These are phyloP conservation scores for Anadara kagoshimensis DNA, from an alignment of 1,140 invertebrate genomes.

Conservation along the genomic window DNA sequence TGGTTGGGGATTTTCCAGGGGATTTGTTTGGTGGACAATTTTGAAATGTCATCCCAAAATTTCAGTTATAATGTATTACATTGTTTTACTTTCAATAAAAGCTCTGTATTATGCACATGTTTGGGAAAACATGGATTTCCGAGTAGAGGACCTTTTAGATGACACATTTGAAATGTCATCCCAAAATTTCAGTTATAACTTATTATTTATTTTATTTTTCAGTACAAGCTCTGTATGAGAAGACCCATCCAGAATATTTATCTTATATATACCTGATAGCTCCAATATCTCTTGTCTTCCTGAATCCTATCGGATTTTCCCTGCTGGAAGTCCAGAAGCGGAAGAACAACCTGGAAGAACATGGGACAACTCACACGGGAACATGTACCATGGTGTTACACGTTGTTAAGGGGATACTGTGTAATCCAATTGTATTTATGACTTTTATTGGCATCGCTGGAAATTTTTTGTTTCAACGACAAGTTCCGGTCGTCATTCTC, in stretches of 20 bases:
- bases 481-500: slow-evolving; percentile 84
- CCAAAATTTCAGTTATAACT: too few relatives aligned
- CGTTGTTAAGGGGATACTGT: slow-evolving; percentile 81
- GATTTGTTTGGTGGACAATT: too few relatives aligned
- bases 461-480: slow-evolving; percentile 87
- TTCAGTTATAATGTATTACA: too few relatives aligned
- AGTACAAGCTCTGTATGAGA: slow-evolving; percentile 77
- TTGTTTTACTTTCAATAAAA: too few relatives aligned
- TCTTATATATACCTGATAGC: slow-evolving; percentile 94
- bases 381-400: slow-evolving; percentile 36
- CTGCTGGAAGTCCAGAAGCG: slow-evolving; percentile 90
- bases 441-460: slow-evolving; percentile 91
- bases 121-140: too few relatives aligned
- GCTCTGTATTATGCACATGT: too few relatives aligned
- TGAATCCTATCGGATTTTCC: slow-evolving; percentile 94
- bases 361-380: neutral
- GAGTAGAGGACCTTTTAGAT: too few relatives aligned
- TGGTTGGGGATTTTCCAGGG: too few relatives aligned
- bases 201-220: too few relatives aligned
- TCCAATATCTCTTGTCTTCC: slow-evolving; percentile 92
- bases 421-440: slow-evolving; percentile 95
- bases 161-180: too few relatives aligned
- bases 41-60: too few relatives aligned
- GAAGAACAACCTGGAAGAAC: neutral
- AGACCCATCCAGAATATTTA: slow-evolving; percentile 90